Evolutionary conservation across 2,888 invertebrate genomes (phyloP).

Genomic region (Sialis lutaria): DNA sequence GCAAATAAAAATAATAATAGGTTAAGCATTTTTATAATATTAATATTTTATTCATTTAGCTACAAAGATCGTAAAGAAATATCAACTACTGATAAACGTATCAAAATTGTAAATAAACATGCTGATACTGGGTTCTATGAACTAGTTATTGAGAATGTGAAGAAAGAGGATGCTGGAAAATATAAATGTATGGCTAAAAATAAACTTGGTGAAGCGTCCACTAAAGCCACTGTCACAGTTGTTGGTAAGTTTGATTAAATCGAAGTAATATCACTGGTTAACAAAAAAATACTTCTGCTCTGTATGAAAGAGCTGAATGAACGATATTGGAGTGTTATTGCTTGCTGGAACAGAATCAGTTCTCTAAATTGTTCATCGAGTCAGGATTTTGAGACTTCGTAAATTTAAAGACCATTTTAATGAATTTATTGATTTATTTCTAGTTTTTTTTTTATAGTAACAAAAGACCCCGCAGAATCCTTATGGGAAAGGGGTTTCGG

Average conservation of each 20-base stretch:
- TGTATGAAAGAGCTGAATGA: too few relatives aligned
- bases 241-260: conserved; percentile 34
- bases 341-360: too few relatives aligned
- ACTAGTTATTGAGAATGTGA: conserved; percentile 68
- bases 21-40: neutral
- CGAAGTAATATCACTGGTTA: too few relatives aligned
- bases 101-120: conserved; percentile 54
- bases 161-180: conserved; percentile 55
- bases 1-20: neutral
- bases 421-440: too few relatives aligned
- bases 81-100: conserved; percentile 42
- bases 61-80: conserved; percentile 68
- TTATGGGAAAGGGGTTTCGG: too few relatives aligned
- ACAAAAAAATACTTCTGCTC: too few relatives aligned
- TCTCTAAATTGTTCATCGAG: too few relatives aligned
- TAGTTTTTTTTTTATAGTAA: too few relatives aligned
- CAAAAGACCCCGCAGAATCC: too few relatives aligned
- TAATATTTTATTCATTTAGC: conserved; percentile 28
- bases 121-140: conserved; percentile 76
- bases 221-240: conserved; percentile 62
- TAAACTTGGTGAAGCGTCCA: conserved; percentile 57
- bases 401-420: too few relatives aligned
- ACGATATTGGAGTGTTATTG: too few relatives aligned
- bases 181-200: conserved; percentile 78
- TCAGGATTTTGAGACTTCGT: too few relatives aligned